Evolutionary conservation across 2,797 vertebrate genomes (phyloP).

Genomic region (Falco naumanni): DNA sequence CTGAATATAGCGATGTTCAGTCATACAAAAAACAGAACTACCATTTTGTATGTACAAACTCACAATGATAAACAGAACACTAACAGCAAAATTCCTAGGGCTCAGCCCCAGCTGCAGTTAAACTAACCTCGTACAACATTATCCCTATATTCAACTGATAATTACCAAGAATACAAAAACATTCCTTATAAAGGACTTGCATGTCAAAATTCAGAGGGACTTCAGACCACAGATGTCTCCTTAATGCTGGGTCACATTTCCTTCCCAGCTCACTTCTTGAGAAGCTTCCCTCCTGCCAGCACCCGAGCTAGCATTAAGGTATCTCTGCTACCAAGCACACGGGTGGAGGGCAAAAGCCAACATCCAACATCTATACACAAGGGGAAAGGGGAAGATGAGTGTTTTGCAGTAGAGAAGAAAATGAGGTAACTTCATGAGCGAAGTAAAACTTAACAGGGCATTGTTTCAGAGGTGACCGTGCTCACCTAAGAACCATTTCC

Average conservation of each 20-base stretch:
- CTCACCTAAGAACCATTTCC: background rate
- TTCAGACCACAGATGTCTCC: background rate
- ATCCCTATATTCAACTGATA: constrained; percentile 26
- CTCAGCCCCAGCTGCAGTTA: constrained; percentile 40
- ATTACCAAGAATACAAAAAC: constrained; percentile 28
- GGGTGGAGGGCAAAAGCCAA: background rate
- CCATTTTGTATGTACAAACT: background rate
- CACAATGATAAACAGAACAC: background rate
- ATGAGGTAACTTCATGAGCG: constrained; percentile 43
- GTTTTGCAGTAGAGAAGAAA: constrained; percentile 24
- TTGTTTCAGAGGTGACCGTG: background rate
- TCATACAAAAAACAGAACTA: background rate
- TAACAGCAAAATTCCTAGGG: constrained; percentile 20
- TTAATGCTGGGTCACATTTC: background rate
- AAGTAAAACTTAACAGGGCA: background rate
- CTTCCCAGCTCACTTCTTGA: background rate
- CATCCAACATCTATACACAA: background rate
- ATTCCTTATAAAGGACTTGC: constrained; percentile 40
- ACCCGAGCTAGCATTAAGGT: background rate
- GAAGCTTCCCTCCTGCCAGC: background rate
- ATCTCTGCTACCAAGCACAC: background rate
- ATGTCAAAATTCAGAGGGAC: constrained; percentile 9
- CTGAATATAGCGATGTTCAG: background rate
- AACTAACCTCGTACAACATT: background rate
- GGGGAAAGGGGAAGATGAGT: background rate